Evolutionary conservation across 2,797 vertebrate genomes (phyloP).

Genomic region (Phrynocephalus vlangalii): DNA sequence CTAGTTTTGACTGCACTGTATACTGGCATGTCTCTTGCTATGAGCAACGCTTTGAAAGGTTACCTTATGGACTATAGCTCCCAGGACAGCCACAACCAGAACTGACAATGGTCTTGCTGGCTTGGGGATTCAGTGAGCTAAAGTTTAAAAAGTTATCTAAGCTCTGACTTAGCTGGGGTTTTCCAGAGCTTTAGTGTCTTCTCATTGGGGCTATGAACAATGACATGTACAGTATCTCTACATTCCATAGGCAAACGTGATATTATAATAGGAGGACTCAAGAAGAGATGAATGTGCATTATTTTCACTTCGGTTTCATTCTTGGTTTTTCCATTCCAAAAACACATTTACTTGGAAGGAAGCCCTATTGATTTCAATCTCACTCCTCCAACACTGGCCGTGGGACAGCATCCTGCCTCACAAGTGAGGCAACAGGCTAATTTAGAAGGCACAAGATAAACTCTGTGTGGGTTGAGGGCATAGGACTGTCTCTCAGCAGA

Average conservation of each 20-base stretch:
- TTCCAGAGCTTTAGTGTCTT: neutral
- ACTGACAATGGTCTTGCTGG: no score
- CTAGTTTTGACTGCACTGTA: neutral
- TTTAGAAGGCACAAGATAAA: neutral
- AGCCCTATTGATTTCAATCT: slow-evolving; percentile 14
- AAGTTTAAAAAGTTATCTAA: no score
- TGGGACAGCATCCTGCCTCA: neutral
- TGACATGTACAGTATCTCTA: no score
- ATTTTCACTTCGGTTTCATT: neutral
- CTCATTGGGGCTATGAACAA: neutral
- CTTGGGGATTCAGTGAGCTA: no score
- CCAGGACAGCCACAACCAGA: no score
- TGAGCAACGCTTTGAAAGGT: no score
- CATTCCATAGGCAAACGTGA: neutral
- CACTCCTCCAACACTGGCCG: neutral
- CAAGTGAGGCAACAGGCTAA: neutral
- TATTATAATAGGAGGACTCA: slow-evolving; percentile 7
- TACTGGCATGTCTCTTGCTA: neutral
- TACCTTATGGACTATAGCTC: no score
- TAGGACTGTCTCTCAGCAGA: neutral
- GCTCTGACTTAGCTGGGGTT: neutral
- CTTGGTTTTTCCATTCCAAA: slow-evolving; percentile 23
- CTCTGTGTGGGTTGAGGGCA: neutral
- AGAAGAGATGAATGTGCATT: slow-evolving; percentile 5
- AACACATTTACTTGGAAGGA: slow-evolving; percentile 29